Percentiles rank a stretch among this genome's conserved stretches.
phyloP scores from a whole-genome alignment of 2,797 vertebrate species.

The Gephyroberyx darwinii region DNA sequence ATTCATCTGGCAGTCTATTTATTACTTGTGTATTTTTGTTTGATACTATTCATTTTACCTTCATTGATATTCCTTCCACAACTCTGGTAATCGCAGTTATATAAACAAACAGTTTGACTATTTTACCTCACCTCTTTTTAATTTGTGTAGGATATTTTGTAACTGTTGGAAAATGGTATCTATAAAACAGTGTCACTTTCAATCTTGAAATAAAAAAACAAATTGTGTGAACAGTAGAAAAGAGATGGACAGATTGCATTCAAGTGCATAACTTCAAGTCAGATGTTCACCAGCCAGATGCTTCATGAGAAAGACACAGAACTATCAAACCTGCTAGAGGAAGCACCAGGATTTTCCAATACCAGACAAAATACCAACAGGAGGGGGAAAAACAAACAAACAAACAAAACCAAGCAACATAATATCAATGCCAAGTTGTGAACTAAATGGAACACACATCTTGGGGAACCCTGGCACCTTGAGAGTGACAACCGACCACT shows the following conservation, averaged over 20 bases:
- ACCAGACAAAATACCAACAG: not conserved
- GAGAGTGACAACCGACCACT: not conserved
- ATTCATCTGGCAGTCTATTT: conserved; percentile 2
- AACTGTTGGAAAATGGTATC: not conserved
- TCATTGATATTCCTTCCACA: not conserved
- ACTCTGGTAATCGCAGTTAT: conserved; percentile 1
- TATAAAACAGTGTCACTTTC: not conserved
- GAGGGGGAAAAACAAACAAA: conserved; percentile 2
- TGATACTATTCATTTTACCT: not conserved
- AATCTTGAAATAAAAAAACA: too few species aligned
- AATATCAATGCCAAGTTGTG: not conserved
- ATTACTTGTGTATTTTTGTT: not conserved
- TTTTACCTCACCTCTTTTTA: not conserved
- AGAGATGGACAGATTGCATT: not conserved
- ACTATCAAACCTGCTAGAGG: not conserved
- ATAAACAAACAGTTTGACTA: not conserved
- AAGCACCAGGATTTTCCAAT: not conserved
- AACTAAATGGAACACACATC: not conserved
- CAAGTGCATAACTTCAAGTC: not conserved
- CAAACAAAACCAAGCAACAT: not conserved
- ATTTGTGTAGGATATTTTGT: not conserved
- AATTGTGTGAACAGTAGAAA: conserved; percentile 1
- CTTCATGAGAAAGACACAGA: not conserved
- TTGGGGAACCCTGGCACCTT: conserved; percentile 12
- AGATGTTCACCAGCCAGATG: not conserved